Percentiles rank a stretch among this genome's conserved stretches.
Evolutionary conservation across 2,797 vertebrate species (phyloP).

Genomic region (Notoglanidium macrostoma): DNA sequence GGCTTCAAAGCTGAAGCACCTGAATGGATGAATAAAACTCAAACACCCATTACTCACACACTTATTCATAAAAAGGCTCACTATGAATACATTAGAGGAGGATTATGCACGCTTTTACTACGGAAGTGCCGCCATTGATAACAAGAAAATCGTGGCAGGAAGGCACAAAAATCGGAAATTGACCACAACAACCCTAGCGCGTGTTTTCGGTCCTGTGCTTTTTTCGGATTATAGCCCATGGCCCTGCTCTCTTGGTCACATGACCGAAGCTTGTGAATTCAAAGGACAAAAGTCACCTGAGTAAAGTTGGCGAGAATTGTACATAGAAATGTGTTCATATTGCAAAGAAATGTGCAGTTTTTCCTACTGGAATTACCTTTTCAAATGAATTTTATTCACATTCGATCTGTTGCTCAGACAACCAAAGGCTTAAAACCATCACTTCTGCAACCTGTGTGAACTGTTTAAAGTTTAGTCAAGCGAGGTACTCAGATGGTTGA

Average conservation of each 20-base stretch:
- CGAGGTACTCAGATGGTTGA: neutral
- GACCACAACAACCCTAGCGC: neutral
- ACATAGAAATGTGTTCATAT: neutral
- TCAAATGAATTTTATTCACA: neutral
- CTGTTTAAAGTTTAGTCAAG: neutral
- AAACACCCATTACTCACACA: conserved; percentile 43
- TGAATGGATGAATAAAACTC: conserved; percentile 23
- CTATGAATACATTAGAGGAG: conserved; percentile 47
- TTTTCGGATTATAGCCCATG: neutral
- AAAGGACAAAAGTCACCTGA: neutral
- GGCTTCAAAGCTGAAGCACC: conserved; percentile 21
- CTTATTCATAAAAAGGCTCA: conserved; percentile 29
- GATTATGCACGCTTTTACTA: conserved; percentile 46
- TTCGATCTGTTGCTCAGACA: conserved; percentile 5
- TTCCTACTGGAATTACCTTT: neutral
- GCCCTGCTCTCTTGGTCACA: neutral
- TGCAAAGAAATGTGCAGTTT: neutral
- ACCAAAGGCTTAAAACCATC: conserved; percentile 15
- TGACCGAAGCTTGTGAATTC: neutral
- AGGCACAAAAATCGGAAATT: neutral
- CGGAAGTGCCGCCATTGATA: neutral
- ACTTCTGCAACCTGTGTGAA: neutral
- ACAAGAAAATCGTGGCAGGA: neutral
- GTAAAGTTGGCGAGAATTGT: neutral
- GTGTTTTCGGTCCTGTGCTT: neutral